Evolutionary conservation across 2,113 vertebrate genomes (phyloP), one percentile per base, ranked within the genome.

Genomic region (Montifringilla adamsi): DNA sequence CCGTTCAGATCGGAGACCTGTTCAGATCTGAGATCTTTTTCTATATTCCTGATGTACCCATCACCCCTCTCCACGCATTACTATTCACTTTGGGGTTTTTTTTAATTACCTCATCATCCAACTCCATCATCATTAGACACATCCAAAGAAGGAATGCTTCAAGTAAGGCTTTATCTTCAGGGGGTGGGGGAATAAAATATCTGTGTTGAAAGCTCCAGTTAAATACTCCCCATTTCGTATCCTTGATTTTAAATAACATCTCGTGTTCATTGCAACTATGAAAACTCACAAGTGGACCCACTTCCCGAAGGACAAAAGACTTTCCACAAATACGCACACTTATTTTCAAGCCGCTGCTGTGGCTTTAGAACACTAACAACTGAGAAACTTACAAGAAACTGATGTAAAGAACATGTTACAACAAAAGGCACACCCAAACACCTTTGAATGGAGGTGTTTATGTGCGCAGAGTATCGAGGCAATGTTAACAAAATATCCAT

Each of bases 231-330:
- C 35, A 20, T 56, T 49, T 70, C 12, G 22, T 43, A 28, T 16
- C 87, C 63, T 91, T 96, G 90, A 92, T 92, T 97, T 94, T 77
- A 96, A 97, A 84, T 69, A 88, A 81, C 53, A 88, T 73, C 82
- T 97, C 72, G 39, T 28, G 9, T 77, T 95, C 96, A 95, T 76
- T 69, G 92, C 41, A 73, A 49, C 82, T 33, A 84, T 3, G 26
- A 68, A 94, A 82, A 92, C 53, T 88, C 94, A 79, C 80, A 87
- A 95, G 92, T 70, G 70, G 59, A 47, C 35, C 19, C 35, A 41
- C 24, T 35, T 72, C 46, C 46, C 39, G 43, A 85, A 84, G 67
- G 43, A 81, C 41, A 63, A 87, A 44, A 23, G 7, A 50, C 47
- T 82, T 79, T 80, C 39, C 41, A 44, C 67, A 58, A 87, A 80